These are phyloP conservation scores for Saccostrea glomerata DNA, from an alignment of 1,140 invertebrate species.

Conservation along the genomic window DNA sequence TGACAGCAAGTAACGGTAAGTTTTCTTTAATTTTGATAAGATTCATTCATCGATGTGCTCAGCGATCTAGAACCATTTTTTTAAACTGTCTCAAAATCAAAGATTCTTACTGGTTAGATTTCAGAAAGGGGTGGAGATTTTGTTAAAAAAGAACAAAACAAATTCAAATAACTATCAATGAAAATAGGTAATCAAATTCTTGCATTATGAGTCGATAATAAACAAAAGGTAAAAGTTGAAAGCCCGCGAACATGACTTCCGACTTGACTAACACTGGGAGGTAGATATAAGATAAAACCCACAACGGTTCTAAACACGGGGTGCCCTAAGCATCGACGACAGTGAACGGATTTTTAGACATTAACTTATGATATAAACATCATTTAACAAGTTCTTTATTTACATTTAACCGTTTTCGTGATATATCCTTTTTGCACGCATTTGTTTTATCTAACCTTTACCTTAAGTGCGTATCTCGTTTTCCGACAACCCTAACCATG, in stretches of 20 bases:
- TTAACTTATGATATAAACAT: slow-evolving; percentile 17
- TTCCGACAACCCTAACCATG: slow-evolving; percentile 32
- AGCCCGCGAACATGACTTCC: slow-evolving; percentile 22
- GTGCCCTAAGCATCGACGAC: slow-evolving; percentile 23
- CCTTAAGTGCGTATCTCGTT: slow-evolving; percentile 12
- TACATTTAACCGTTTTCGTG: slow-evolving; percentile 10
- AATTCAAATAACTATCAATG: slow-evolving; percentile 25
- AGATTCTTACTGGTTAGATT: slow-evolving; percentile 15
- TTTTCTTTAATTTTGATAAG: not conserved
- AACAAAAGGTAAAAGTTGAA: slow-evolving; percentile 38
- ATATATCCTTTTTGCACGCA: slow-evolving; percentile 29
- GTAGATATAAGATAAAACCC: slow-evolving; percentile 34
- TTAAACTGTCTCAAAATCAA: not conserved
- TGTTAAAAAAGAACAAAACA: slow-evolving; percentile 23
- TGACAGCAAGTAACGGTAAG: slow-evolving; percentile 24
- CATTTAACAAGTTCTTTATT: not conserved
- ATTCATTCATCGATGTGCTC: slow-evolving; percentile 36
- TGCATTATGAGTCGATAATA: slow-evolving; percentile 34
- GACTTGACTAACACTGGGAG: slow-evolving; percentile 29
- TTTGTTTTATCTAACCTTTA: slow-evolving; percentile 32
- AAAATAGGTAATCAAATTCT: slow-evolving; percentile 31
- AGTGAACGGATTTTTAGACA: slow-evolving; percentile 25
- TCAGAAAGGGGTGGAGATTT: slow-evolving; percentile 12
- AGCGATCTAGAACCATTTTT: slow-evolving; percentile 22
- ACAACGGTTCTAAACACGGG: slow-evolving; percentile 18